phyloP scores from a whole-genome alignment of 2,113 vertebrate species.

The Salvelinus fontinalis region DNA sequence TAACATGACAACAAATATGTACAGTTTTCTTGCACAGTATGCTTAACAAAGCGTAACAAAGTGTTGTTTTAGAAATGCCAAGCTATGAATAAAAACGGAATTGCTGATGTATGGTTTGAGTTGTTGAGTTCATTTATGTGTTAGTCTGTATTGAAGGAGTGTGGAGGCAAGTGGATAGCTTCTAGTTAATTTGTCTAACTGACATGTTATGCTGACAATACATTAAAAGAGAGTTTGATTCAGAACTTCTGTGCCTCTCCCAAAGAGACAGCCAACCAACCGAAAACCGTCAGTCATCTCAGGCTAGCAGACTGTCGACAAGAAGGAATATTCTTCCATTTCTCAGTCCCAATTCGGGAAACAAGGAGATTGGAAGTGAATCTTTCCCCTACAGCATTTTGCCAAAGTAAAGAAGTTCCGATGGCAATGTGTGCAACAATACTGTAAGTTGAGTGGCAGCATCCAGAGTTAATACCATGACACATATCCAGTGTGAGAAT shows the following conservation, averaged over 20 bases:
- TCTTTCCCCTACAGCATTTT: constrained; percentile 58
- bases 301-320: constrained; percentile 66
- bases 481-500: constrained; percentile 32
- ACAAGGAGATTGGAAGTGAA: constrained; percentile 54
- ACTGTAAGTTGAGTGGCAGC: constrained; percentile 34
- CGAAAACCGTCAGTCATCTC: constrained; percentile 39
- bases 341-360: constrained; percentile 60
- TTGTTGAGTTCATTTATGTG: constrained; percentile 59
- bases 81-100: neutral
- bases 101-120: neutral
- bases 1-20: constrained; percentile 66
- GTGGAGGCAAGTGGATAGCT: neutral
- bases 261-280: constrained; percentile 65
- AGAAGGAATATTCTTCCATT: constrained; percentile 64
- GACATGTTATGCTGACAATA: constrained; percentile 66
- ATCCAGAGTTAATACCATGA: constrained; percentile 18
- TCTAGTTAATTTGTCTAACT: constrained; percentile 62
- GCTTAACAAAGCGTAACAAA: constrained; percentile 38
- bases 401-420: constrained; percentile 43
- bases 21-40: constrained; percentile 57
- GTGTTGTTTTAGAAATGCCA: constrained; percentile 6
- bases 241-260: constrained; percentile 66
- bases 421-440: constrained; percentile 30
- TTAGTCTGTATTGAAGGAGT: constrained; percentile 49
- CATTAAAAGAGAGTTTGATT: constrained; percentile 69